Conservation (phyloP, 2,888 invertebrate genomes). For the Philonicus albiceps region DNA sequence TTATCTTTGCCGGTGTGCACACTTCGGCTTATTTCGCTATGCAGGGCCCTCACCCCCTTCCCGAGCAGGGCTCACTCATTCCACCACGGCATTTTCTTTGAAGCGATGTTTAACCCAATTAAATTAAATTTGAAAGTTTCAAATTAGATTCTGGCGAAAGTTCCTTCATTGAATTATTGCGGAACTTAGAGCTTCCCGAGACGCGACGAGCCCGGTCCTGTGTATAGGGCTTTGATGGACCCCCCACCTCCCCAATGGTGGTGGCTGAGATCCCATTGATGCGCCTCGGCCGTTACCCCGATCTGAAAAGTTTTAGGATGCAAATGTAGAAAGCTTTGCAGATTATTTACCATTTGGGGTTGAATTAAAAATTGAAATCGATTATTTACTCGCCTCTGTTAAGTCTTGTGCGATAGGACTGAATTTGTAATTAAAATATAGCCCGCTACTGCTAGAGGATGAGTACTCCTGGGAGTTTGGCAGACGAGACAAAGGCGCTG, state of each 20-base stretch:
- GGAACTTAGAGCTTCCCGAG: neutral
- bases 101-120: conserved; percentile 29
- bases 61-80: neutral
- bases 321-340: neutral
- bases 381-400: neutral
- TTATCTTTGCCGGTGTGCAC: conserved; percentile 2
- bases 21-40: neutral
- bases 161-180: conserved; percentile 12
- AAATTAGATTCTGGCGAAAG: conserved; percentile 2
- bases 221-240: neutral
- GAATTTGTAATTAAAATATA: neutral
- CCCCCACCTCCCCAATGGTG: neutral
- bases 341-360: neutral
- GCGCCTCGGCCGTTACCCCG: neutral
- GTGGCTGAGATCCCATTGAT: neutral
- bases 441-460: neutral
- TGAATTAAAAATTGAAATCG: neutral
- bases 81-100: neutral
- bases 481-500: neutral
- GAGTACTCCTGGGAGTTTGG: neutral
- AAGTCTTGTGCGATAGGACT: neutral
- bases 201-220: neutral
- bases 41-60: no score
- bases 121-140: conserved; percentile 31
- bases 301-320: neutral